These are phyloP conservation scores for Halocaridina rubra DNA, from an alignment of 2,888 invertebrate genomes.

Conservation along the genomic window DNA sequence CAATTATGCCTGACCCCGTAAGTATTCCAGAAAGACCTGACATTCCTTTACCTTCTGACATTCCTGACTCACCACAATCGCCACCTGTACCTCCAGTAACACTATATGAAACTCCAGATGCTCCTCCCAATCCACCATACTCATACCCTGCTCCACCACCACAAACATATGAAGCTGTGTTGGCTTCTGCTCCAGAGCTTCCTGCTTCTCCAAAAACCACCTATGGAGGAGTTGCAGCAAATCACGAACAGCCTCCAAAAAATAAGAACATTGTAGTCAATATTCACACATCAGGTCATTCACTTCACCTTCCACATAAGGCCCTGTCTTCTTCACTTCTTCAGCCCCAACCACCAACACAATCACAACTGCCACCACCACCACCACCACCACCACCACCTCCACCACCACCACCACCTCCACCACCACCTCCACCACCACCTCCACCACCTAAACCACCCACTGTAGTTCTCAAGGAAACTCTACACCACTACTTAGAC, in stretches of 20 bases:
- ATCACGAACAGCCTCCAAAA: background rate
- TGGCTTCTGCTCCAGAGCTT: too few species aligned
- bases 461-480: background rate
- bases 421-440: background rate
- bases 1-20: slow-evolving; percentile 29
- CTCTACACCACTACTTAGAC: background rate
- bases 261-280: too few species aligned
- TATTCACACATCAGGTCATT: background rate
- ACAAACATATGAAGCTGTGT: background rate
- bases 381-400: background rate
- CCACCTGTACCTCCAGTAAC: background rate
- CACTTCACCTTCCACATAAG: background rate
- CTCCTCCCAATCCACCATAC: background rate
- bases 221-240: too few species aligned
- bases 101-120: background rate
- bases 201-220: background rate
- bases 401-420: background rate
- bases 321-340: background rate
- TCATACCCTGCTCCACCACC: background rate
- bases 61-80: background rate
- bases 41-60: background rate
- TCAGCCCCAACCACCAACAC: background rate
- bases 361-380: background rate
- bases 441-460: background rate
- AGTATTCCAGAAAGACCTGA: slow-evolving; percentile 33